Percentiles rank a stretch among this genome's conserved stretches.
These are phyloP conservation scores for Melanerpes formicivorus DNA, from an alignment of 2,113 vertebrate species.

Conservation along the genomic window DNA sequence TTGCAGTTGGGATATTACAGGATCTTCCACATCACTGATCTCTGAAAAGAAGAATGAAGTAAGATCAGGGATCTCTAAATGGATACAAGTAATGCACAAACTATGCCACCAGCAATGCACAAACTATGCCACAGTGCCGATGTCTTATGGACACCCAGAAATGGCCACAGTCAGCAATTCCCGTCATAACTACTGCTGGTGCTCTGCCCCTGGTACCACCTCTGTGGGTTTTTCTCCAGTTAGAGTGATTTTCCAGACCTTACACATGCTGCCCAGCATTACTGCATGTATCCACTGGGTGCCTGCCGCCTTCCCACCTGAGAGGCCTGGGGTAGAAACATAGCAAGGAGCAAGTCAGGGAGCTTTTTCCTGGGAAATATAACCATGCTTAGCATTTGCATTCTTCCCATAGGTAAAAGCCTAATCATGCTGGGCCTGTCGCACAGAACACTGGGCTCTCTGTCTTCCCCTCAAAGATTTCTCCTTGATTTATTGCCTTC, in stretches of 20 bases:
- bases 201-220: accelerated
- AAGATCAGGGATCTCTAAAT: neutral
- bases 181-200: neutral
- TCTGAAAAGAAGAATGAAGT: neutral
- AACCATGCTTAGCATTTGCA: neutral
- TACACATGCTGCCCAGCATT: neutral
- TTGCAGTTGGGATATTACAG: neutral
- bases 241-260: accelerated
- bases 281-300: neutral
- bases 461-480: neutral
- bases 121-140: neutral
- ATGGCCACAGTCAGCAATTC: accelerated
- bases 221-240: neutral
- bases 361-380: neutral
- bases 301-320: accelerated
- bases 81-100: neutral
- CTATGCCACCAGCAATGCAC: neutral
- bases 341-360: neutral
- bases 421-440: neutral
- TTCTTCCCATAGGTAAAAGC: neutral
- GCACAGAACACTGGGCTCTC: neutral
- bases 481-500: neutral
- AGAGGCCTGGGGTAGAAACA: neutral
- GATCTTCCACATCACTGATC: neutral
- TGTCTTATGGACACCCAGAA: neutral